Evolutionary conservation across 2,888 invertebrate genomes (phyloP).

Genomic region (Chymomyza procnemis): DNA sequence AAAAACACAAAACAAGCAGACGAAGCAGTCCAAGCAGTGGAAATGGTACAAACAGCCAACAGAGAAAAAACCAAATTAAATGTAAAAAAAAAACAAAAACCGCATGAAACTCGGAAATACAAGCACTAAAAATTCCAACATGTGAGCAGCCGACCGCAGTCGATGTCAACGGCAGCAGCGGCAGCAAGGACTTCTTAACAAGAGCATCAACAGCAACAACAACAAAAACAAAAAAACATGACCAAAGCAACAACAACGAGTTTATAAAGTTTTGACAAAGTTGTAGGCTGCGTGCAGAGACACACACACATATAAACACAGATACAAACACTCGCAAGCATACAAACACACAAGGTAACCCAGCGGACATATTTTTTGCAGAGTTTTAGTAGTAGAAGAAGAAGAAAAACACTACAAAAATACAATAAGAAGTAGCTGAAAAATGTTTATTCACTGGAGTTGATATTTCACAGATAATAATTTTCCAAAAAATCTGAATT

Average conservation of each 20-base stretch:
- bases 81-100: conserved; percentile 28
- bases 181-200: conserved; percentile 17
- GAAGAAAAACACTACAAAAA: too few species aligned
- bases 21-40: not conserved
- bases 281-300: conserved; percentile 38
- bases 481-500: too few species aligned
- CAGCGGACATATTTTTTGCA: not conserved
- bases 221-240: conserved; percentile 15
- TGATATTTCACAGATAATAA: too few species aligned
- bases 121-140: conserved; percentile 40
- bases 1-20: not conserved
- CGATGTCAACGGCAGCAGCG: conserved; percentile 44
- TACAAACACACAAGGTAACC: conserved; percentile 5
- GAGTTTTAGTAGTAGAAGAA: not conserved
- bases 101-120: conserved; percentile 48
- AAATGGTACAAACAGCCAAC: not conserved
- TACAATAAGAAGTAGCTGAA: too few species aligned
- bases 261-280: conserved; percentile 53
- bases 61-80: not conserved
- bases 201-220: conserved; percentile 24
- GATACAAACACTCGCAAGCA: conserved; percentile 14
- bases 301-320: conserved; percentile 14
- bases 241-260: conserved; percentile 20
- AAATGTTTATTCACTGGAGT: too few species aligned
- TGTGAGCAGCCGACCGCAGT: conserved; percentile 55